Evolutionary conservation across 2,888 invertebrate species (phyloP), one percentile per base, ranked within the genome.

Genomic region (Ochropacha duplaris): DNA sequence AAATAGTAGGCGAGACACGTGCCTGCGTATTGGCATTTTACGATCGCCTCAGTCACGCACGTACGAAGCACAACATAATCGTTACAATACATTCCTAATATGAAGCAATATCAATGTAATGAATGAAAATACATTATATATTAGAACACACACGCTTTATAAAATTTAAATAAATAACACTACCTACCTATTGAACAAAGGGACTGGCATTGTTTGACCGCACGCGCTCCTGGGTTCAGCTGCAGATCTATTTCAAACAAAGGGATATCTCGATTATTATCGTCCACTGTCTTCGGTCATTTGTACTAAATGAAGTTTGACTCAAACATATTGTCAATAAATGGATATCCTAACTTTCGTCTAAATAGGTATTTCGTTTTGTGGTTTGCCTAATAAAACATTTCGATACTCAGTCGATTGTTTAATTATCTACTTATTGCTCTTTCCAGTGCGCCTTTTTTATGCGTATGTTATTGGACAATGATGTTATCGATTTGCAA

Each of bases 401-500:
- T n/a, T n/a, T n/a, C n/a, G n/a, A n/a, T n/a, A n/a, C n/a, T n/a
- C n/a, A n/a, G n/a, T n/a, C n/a, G n/a, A n/a, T n/a, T n/a, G n/a
- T n/a, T n/a, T n/a, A n/a, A n/a, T n/a, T n/a, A n/a, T n/a, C n/a
- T n/a, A n/a, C n/a, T 19, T 44, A 44, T 9, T 44, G 1, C n/a
- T 5, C n/a, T 14, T 6, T 2, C 6, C 39, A 4, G 3, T 14
- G 34, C 14, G 14, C 14, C 34, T 14, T 36, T 16, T 39, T 16
- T 16, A 8, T n/a, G 4, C 16, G 9, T 44, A 44, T 19, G 16
- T 19, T 11, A 19, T 44, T 19, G 19, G 2, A 44, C 19, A 19
- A 19, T 9, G 16, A 19, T 19, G 44, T 9, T 71, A 70, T 70
- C 78, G 65, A 71, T 81, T 78, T 69, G 74, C 79, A 79, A 80